These are phyloP conservation scores for Diogma glabrata DNA, from an alignment of 2,888 invertebrate genomes.

Conservation along the genomic window DNA sequence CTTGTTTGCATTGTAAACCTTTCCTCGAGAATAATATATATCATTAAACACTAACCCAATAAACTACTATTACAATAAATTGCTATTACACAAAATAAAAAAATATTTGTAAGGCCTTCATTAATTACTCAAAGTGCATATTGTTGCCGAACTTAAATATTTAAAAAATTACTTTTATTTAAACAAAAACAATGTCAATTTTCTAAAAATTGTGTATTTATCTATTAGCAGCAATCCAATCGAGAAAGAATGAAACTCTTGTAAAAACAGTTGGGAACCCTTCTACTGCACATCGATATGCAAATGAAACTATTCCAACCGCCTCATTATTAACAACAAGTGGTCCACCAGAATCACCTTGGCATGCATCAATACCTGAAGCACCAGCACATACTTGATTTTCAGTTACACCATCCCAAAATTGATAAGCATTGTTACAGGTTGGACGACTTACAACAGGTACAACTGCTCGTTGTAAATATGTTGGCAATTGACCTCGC, in stretches of 20 bases:
- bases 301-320: slow-evolving; percentile 4
- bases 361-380: background rate
- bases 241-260: background rate
- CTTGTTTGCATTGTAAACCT: too few species aligned
- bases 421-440: background rate
- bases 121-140: too few species aligned
- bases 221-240: background rate
- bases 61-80: too few species aligned
- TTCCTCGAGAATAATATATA: too few species aligned
- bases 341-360: slow-evolving; percentile 7
- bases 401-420: background rate
- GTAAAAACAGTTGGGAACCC: background rate
- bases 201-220: too few species aligned
- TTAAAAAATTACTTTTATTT: too few species aligned
- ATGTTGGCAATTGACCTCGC: background rate
- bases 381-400: background rate
- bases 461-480: slow-evolving; percentile 2
- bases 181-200: too few species aligned
- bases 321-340: background rate
- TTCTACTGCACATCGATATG: background rate
- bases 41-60: too few species aligned
- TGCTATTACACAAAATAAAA: too few species aligned
- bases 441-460: background rate
- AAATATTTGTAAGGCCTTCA: too few species aligned
- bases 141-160: too few species aligned